Base-by-base conservation (phyloP, 2,888 invertebrate genomes). In the Flabesymbios commensalis region DNA sequence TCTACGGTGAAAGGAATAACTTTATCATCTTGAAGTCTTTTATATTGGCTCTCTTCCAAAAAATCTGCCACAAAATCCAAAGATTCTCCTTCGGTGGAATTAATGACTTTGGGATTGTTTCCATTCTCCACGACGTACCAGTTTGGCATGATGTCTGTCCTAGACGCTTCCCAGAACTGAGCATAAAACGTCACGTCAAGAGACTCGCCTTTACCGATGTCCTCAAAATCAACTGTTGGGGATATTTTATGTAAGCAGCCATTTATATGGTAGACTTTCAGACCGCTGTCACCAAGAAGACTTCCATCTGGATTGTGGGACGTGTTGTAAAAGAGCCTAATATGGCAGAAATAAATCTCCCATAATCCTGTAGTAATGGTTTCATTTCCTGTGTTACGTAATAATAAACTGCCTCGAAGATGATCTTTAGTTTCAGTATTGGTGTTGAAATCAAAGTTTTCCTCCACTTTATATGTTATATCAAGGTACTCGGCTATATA, bases 31-130 rank as follows among this genome's bases (percentile, higher is more conserved):
- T 42, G 51, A 14, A 24, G 43, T 17, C 72, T 33, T 45, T 73
- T 74, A 64, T 68, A 74, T 56, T 75, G 69, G 14, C 66, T 56
- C 24, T 56, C 53, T 0, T 52, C 54, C 19, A 42, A 58, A 36
- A 75, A 74, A 36, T 26, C 33, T 17, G 19, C 39, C 24, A 68
- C 68, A 45, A 63, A 68, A 41, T 51, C 60, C n/a, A 69, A 55
- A 14, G 19, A 29, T 47, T 68, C 61, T 17, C 64, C 58, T 17
- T 53, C 55, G 10, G 68, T 68, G 32, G 32, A 43, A 22, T 31
- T 36, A 14, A 67, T 53, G 2, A 57, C 41, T 5, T 48, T 28
- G n/a, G 57, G 56, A 26, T 45, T 33, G 10, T 22, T 41, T 2
- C 39, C 57, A 2, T 22, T 33, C 1, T 49, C 59, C 10, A 42